These are phyloP conservation scores for Lochmaea crataegi DNA, from an alignment of 2,888 invertebrate species.

Conservation along the genomic window DNA sequence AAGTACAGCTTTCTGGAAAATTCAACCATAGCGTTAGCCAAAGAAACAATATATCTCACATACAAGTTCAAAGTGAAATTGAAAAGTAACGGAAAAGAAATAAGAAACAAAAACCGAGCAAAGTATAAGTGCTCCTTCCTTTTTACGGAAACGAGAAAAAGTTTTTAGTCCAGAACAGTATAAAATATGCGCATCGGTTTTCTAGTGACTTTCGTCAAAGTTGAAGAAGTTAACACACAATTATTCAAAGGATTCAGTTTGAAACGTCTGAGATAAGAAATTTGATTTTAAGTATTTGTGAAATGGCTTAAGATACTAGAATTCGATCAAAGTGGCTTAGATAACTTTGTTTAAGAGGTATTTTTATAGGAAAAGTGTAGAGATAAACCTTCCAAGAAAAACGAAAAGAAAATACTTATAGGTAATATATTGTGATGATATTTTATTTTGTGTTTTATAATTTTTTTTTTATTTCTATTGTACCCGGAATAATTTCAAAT, in stretches of 20 bases:
- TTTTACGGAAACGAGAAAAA: slow-evolving; percentile 45
- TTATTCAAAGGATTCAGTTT: slow-evolving; percentile 32
- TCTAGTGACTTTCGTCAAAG: slow-evolving; percentile 34
- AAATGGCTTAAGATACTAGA: slow-evolving; percentile 21
- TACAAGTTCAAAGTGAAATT: slow-evolving; percentile 40
- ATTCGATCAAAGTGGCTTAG: slow-evolving; percentile 14
- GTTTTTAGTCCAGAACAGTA: slow-evolving; percentile 41
- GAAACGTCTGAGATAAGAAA: slow-evolving; percentile 21
- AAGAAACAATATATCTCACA: slow-evolving; percentile 39
- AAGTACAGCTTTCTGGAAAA: slow-evolving; percentile 2
- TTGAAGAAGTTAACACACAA: slow-evolving; percentile 36
- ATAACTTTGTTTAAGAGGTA: background rate
- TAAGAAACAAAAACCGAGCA: slow-evolving; percentile 40
- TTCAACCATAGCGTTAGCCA: slow-evolving; percentile 11
- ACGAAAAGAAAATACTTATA: too few relatives aligned
- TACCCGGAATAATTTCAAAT: too few relatives aligned
- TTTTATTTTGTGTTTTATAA: too few relatives aligned
- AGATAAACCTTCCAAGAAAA: too few relatives aligned
- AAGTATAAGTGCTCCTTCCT: slow-evolving; percentile 45
- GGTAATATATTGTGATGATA: too few relatives aligned
- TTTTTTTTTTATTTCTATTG: too few relatives aligned
- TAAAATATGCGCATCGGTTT: slow-evolving; percentile 49
- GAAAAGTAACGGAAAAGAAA: slow-evolving; percentile 43
- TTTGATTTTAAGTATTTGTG: slow-evolving; percentile 30
- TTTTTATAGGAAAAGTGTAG: background rate